Base-by-base conservation (phyloP, 2,888 invertebrate species). In the Parelbella ahira region DNA sequence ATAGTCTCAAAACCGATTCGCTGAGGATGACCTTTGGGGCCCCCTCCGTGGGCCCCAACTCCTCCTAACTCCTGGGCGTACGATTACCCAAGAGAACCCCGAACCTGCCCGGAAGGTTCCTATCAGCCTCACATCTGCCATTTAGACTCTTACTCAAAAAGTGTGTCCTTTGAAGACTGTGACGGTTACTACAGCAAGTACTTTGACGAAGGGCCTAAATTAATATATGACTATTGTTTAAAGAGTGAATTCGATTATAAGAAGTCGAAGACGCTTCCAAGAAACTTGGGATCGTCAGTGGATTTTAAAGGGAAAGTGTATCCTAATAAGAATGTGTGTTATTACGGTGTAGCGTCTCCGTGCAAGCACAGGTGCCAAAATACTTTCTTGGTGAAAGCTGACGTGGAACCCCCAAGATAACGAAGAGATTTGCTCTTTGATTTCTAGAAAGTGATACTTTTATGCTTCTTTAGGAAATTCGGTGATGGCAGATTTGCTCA, bases 1-100 rank as follows among this genome's bases (percentile, higher is more conserved):
- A 95, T 95, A 7, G 87, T 87, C 8, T 86, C 87, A 47, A 86
- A 87, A 45, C 86, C 84, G 80, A 73, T 86, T 87, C 83, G 86
- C 87, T 87, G 87, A 87, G 80, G 75, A 53, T 69, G 82, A 84
- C 84, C 80, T 48, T 58, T 69, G 86, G 86, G 87, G 84, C 84
- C 81, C 74, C 63, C 76, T 1, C 80, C 80, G 38, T 82, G 86
- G 86, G 86, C 83, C 73, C 84, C 84, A 61, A 81, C 49, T 2
- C 82, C 84, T 11, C 83, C 84, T 3, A 64, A 63, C 41, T 58
- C 61, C 50, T 78, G 78, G 75, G 49, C 50, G 12, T 63, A 58
- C 44, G 48, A 47, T 30, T 45, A 54, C 34, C 79, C 74, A 0
- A 50, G 58, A 7, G 80, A 75, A 48, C 70, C 72, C 1, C 57